These are phyloP conservation scores for Meriones psammophilus DNA, from an alignment of 2,797 vertebrate genomes.

Conservation along the genomic window DNA sequence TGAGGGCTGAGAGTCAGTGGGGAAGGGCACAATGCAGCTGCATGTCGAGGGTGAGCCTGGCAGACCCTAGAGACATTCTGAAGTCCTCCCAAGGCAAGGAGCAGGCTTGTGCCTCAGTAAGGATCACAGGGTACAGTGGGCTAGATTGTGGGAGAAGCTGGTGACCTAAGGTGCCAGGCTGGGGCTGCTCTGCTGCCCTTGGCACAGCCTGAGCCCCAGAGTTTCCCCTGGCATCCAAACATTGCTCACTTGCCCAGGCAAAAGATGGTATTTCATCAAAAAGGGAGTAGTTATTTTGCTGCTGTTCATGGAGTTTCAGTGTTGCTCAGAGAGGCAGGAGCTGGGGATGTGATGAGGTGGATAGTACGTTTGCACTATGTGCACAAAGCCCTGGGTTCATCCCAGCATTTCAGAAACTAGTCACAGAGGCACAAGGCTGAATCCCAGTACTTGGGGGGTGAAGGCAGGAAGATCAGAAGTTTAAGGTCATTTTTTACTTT, in stretches of 20 bases:
- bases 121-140: too few relatives aligned
- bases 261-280: too few relatives aligned
- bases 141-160: not conserved
- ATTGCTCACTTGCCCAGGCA: not conserved
- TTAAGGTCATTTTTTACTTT: not conserved
- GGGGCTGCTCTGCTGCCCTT: not conserved
- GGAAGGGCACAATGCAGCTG: not conserved
- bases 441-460: not conserved
- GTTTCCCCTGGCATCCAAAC: not conserved
- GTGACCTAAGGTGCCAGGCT: not conserved
- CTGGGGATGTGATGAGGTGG: not conserved
- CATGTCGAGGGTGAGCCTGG: not conserved
- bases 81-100: not conserved
- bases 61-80: not conserved
- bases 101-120: not conserved
- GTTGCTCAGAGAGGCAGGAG: not conserved
- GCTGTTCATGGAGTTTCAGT: too few relatives aligned
- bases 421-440: not conserved
- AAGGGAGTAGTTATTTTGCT: not conserved
- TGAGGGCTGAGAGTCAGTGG: not conserved
- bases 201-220: not conserved
- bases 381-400: not conserved
- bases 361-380: not conserved
- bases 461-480: not conserved
- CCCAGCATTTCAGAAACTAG: not conserved